A percentile compares a stretch with the other conserved stretches of the same genome.
Conservation (phyloP, 1,140 invertebrate genomes). For the Drosophila simulans region DNA sequence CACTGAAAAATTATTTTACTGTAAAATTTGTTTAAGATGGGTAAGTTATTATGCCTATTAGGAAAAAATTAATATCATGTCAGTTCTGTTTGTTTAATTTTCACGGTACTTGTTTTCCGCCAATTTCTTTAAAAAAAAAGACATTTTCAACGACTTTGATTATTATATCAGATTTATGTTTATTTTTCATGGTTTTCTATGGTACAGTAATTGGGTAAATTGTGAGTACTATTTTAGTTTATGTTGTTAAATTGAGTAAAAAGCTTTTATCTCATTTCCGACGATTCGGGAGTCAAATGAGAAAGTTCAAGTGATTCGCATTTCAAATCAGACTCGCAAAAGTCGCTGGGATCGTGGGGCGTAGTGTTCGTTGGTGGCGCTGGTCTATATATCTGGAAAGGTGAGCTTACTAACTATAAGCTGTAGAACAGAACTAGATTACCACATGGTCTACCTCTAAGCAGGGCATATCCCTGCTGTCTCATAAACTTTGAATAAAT, state of each 20-base stretch:
- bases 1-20: not conserved
- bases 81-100: too few species aligned
- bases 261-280: slow-evolving; percentile 47
- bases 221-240: slow-evolving; percentile 32
- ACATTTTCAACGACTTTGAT: not conserved
- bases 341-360: slow-evolving; percentile 37
- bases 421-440: slow-evolving; percentile 64
- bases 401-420: slow-evolving; percentile 52
- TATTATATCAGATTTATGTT: slow-evolving; percentile 28
- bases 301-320: slow-evolving; percentile 48
- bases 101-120: not conserved
- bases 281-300: slow-evolving; percentile 84
- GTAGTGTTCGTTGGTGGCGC: slow-evolving; percentile 39
- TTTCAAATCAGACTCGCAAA: slow-evolving; percentile 84
- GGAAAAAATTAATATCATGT: too few species aligned
- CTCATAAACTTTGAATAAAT: slow-evolving; percentile 60
- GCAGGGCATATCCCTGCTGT: slow-evolving; percentile 19
- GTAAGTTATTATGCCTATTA: too few species aligned
- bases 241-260: slow-evolving; percentile 19
- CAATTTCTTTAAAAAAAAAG: not conserved
- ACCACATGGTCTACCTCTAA: slow-evolving; percentile 50
- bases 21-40: not conserved
- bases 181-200: slow-evolving; percentile 46
- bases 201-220: slow-evolving; percentile 30
- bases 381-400: slow-evolving; percentile 32